phyloP scores from a whole-genome alignment of 2,797 vertebrate genomes.

The Danio kyathit region DNA sequence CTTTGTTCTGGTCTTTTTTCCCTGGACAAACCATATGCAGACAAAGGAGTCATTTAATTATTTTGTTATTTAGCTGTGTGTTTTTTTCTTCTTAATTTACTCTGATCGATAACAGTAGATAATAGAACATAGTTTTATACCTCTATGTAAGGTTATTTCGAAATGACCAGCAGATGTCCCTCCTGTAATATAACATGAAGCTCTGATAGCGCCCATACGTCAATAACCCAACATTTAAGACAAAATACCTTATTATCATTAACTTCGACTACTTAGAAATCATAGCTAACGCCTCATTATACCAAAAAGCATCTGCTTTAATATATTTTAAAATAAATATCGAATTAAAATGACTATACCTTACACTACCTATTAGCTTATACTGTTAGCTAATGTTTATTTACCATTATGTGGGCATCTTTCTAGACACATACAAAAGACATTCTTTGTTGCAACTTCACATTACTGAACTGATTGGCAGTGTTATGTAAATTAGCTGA shows the following conservation, averaged over 20 bases:
- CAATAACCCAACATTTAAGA: background rate
- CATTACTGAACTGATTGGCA: background rate
- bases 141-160: background rate
- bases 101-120: background rate
- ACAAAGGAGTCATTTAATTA: too few relatives aligned
- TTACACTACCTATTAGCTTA: too few relatives aligned
- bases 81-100: background rate
- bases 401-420: background rate
- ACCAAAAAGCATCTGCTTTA: background rate
- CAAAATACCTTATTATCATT: background rate
- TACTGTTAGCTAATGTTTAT: background rate
- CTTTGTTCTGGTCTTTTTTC: slow-evolving; percentile 2
- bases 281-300: background rate
- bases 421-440: background rate
- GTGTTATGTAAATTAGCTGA: slow-evolving; percentile 15
- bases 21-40: slow-evolving; percentile 53
- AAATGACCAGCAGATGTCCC: slow-evolving; percentile 40
- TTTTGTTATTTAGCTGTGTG: too few relatives aligned
- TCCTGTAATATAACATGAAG: background rate
- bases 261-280: background rate
- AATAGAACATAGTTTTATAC: too few relatives aligned
- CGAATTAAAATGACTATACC: too few relatives aligned
- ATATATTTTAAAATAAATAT: background rate
- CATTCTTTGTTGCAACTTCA: too few relatives aligned
- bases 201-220: too few relatives aligned